Evolutionary conservation across 2,888 invertebrate genomes (phyloP).

Genomic region (Ctenicera cuprea): DNA sequence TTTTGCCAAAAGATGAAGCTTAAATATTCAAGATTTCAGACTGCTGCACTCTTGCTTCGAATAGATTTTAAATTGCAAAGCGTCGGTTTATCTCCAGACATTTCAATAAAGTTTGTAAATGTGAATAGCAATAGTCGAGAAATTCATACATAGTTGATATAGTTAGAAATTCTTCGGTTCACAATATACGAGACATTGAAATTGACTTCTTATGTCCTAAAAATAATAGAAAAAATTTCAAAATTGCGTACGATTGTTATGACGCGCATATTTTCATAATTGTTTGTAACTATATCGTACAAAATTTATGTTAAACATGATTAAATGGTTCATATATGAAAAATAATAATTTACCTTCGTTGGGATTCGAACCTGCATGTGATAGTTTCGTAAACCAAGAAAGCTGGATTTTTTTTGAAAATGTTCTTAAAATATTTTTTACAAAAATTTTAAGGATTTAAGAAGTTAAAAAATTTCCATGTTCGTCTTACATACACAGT

Average conservation of each 20-base stretch:
- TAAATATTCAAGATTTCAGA: constrained; percentile 45
- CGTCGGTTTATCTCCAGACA: constrained; percentile 33
- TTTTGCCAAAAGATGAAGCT: constrained; percentile 24
- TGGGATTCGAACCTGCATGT: too few species aligned
- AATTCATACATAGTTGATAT: constrained; percentile 34
- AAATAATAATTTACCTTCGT: too few species aligned
- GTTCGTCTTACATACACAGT: neutral
- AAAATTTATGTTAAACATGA: too few species aligned
- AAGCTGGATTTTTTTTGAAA: too few species aligned
- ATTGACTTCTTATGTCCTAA: neutral
- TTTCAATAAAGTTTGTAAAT: constrained; percentile 41
- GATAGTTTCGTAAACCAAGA: too few species aligned
- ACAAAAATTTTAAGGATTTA: too few species aligned
- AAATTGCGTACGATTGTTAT: too few species aligned
- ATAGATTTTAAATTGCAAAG: constrained; percentile 39
- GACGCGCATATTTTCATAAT: too few species aligned
- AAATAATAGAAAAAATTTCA: neutral
- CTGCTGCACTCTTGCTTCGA: constrained; percentile 32
- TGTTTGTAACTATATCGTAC: too few species aligned
- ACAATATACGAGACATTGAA: neutral
- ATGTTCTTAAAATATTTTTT: too few species aligned
- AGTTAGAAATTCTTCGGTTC: constrained; percentile 6
- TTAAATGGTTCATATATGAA: too few species aligned
- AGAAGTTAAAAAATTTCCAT: neutral
- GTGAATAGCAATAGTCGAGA: constrained; percentile 39